Evolutionary conservation across 2,888 invertebrate species (phyloP), one percentile per base, ranked within the genome.

Genomic region (Nomada hirtipes): DNA sequence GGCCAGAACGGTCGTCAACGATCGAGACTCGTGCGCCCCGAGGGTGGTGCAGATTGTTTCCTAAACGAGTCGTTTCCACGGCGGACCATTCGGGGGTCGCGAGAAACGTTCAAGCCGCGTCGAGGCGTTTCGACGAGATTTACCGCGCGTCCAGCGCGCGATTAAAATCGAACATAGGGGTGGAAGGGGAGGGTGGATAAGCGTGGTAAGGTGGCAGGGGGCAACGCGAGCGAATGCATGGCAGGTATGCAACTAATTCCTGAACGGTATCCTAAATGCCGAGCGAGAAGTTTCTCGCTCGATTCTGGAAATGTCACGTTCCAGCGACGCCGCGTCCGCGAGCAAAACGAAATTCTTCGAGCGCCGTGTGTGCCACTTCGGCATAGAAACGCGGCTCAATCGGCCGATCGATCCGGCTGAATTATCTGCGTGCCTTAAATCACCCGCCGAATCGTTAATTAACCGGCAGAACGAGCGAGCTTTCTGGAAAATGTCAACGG

Each of bases 241-340:
- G 42, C 76, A 7, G 7, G 36, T 36, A 4, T 47, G 63, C 57
- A 87, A 64, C 79, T 77, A 85, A 87, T 79, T 82, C 79, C 79
- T 67, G 64, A 20, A 15, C 59, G 67, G 86, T 79, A 88, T 79
- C 84, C 89, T 88, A 92, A 92, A 92, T 90, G 91, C 90, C 91
- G 91, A 85, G 88, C 87, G 87, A 86, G 89, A 89, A 89, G 90
- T 90, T 91, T 88, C 89, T 88, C 88, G 88, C 89, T 88, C 88
- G 89, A 92, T 91, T 90, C 90, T 90, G 90, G 88, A 91, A 92
- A 92, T 92, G 92, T 92, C 92, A 92, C 89, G 91, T 87, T 86
- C 86, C 89, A 60, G 42, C 26, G 60, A 63, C 69, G 61, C 50
- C 60, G 60, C 76, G 74, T 71, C 67, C 77, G 67, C 68, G 76